Evolutionary conservation across 2,113 vertebrate genomes (phyloP), one percentile per base, ranked within the genome.

Genomic region (Eupsittula cactorum): DNA sequence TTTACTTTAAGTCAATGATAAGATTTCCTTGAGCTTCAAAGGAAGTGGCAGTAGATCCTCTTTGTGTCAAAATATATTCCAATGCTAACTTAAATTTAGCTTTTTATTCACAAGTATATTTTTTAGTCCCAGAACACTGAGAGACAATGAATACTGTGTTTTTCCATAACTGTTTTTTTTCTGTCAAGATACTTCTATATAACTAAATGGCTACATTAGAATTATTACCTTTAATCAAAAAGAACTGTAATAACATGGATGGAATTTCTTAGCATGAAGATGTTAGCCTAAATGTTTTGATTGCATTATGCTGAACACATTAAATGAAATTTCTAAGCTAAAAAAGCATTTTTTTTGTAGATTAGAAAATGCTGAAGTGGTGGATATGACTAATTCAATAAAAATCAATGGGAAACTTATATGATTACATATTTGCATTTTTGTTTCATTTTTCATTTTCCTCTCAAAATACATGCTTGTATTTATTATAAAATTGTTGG

Each of bases 311-410:
- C 97, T 73, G 69, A 98, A 98, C 97, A 98, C 98, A 98, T 97
- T 97, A 98, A 98, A 99, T 98, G 97, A 98, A 98, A 99, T 98
- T 98, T 98, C 97, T 98, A 98, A 97, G 98, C 95, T 98, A 97
- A 98, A 98, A 98, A 98, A 97, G 97, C 93, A 98, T 97, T 98
- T 98, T 98, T 98, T 97, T 97, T 98, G 98, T 97, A 98, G 97
- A 99, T 99, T 99, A 98, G 97, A 97, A 98, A 98, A 98, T 97
- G 98, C 97, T 98, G 98, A 98, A 98, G 97, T 98, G 97, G 95
- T 96, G 86, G 98, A 98, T 98, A 96, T 96, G 95, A 82, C 98
- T 98, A 99, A 99, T 98, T 98, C 98, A 98, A 99, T 98, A 98
- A 95, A 95, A 98, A 98, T 98, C 98, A 97, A 98, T 98, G 98